Percentiles rank a stretch among this genome's conserved stretches.
These are phyloP conservation scores for Melanargia galathea DNA, from an alignment of 2,888 invertebrate species.

Conservation along the genomic window DNA sequence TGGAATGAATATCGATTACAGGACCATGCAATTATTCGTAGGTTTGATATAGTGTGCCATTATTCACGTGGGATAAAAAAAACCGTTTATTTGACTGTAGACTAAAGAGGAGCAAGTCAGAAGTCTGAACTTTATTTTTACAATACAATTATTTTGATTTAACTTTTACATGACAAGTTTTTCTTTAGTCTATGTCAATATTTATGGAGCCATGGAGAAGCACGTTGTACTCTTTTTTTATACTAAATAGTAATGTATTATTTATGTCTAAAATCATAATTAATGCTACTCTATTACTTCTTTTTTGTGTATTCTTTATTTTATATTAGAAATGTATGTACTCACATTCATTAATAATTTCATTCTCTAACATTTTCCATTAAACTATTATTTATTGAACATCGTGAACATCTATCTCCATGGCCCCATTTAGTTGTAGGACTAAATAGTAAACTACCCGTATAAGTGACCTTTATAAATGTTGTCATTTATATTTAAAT, in stretches of 20 bases:
- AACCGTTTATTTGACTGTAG: slow-evolving; percentile 13
- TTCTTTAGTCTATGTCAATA: slow-evolving; percentile 20
- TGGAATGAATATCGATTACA: slow-evolving; percentile 54
- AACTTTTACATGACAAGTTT: neutral
- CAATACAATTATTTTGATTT: neutral
- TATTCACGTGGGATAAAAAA: slow-evolving; percentile 34
- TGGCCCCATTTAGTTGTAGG: slow-evolving; percentile 23
- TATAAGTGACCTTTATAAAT: slow-evolving; percentile 35
- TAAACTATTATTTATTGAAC: too few species aligned
- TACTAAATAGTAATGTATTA: too few species aligned
- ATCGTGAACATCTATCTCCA: neutral
- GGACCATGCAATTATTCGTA: slow-evolving; percentile 55
- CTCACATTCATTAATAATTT: too few species aligned
- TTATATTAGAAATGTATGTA: too few species aligned
- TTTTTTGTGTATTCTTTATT: neutral
- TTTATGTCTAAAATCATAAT: too few species aligned
- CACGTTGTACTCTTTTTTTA: neutral
- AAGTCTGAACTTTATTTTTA: neutral
- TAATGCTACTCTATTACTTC: neutral
- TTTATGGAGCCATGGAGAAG: slow-evolving; percentile 19
- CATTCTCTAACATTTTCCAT: too few species aligned
- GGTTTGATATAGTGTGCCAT: slow-evolving; percentile 52
- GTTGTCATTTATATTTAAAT: slow-evolving; percentile 23
- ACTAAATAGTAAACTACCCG: slow-evolving; percentile 38
- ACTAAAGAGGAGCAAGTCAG: slow-evolving; percentile 21